These are phyloP conservation scores for Idaea aversata DNA, from an alignment of 2,888 invertebrate genomes.

Conservation along the genomic window DNA sequence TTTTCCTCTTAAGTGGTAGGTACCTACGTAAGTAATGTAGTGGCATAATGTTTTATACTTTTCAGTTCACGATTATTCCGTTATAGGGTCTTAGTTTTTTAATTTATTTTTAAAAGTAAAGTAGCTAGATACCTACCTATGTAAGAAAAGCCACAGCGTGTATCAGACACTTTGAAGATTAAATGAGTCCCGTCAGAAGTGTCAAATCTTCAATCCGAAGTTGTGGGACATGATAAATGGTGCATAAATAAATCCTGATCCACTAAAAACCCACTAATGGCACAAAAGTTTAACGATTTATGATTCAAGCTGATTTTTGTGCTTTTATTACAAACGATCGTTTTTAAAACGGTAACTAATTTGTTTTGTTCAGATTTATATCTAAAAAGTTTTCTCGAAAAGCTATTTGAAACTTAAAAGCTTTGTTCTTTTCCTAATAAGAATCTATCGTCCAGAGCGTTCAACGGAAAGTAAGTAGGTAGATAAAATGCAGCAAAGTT, in stretches of 20 bases:
- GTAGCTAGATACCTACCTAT: conserved; percentile 4
- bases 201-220: conserved; percentile 61
- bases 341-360: conserved; percentile 1
- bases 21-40: too few relatives aligned
- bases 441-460: neutral
- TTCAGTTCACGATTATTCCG: too few relatives aligned
- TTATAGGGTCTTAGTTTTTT: too few relatives aligned
- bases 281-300: conserved; percentile 36
- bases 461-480: neutral
- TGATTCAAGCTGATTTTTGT: conserved; percentile 7
- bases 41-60: too few relatives aligned
- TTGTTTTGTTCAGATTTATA: conserved; percentile 1
- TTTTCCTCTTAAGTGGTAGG: too few relatives aligned
- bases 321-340: neutral
- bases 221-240: conserved; percentile 54
- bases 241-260: conserved; percentile 51
- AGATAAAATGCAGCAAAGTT: neutral
- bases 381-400: conserved; percentile 2
- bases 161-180: conserved; percentile 58
- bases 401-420: neutral
- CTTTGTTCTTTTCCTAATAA: neutral
- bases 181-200: conserved; percentile 57
- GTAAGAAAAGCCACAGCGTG: conserved; percentile 35
- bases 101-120: too few relatives aligned
- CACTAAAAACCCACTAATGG: conserved; percentile 49